Evolutionary conservation across 2,797 vertebrate genomes (phyloP), one percentile per base, ranked within the genome.

Genomic region (Phaenicophaeus curvirostris): DNA sequence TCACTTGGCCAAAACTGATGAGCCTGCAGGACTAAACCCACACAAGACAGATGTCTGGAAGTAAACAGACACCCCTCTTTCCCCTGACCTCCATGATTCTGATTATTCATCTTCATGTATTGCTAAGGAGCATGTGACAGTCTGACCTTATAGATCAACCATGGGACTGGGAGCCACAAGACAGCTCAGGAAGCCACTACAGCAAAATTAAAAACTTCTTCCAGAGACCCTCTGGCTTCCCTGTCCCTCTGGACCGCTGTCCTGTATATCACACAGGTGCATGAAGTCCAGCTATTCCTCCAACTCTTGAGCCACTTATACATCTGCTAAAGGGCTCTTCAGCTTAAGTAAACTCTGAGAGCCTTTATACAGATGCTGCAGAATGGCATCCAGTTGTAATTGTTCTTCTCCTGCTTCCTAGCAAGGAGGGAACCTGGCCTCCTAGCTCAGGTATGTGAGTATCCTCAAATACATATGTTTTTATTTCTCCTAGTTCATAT

Each of bases 71-170:
- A 61, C 33, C 7, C 3, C 63, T 9, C 16, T 90, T 72, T 37
- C 18, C 37, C 24, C 33, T 37, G 6, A 35, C 3, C 3, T 27
- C 50, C 44, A 18, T 41, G 37, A 20, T 6, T 31, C 41, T 3
- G 2, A 30, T 74, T 80, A 54, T 84, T 68, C 41, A 37, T 78
- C 28, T 37, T 62, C 31, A 51, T 74, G 5, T 33, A 2, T 20
- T 48, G 39, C 44, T 37, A 8, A 8, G 54, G 46, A 82, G 41
- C 74, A 61, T 0, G 0, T 31, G 41, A 3, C 37, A 53, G 25
- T 46, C 50, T 72, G 74, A 68, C 33, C 41, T 53, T 84, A 79
- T 9, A 37, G 58, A 61, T 53, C 62, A 35, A 50, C 28, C 31
- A 30, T 11, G 4, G 44, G 31, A 46, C 31, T 35, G 23, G 13